phyloP scores from a whole-genome alignment of 2,113 vertebrate species.

The Corythornis madagascariensis region DNA sequence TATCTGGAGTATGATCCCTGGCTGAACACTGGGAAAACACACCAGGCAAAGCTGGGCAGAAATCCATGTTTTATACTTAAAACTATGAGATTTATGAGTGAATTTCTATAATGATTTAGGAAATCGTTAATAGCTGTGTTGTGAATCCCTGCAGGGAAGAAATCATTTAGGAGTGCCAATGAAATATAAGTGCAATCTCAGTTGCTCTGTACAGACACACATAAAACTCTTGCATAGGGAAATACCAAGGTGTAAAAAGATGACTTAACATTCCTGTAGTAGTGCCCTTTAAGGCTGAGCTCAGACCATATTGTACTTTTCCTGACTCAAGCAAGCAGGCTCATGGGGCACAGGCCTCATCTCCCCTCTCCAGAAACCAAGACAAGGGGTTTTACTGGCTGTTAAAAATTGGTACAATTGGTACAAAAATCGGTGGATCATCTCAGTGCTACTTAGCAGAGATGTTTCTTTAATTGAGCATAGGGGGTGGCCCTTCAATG shows the following conservation, averaged over 20 bases:
- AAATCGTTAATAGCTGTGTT: not conserved
- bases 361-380: not conserved
- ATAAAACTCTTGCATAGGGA: not conserved
- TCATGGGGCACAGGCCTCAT: not conserved
- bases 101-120: not conserved
- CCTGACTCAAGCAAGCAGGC: not conserved
- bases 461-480: slow-evolving; percentile 16
- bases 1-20: not conserved
- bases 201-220: not conserved
- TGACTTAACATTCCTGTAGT: not conserved
- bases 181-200: not conserved
- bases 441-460: not conserved
- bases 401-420: not conserved
- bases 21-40: not conserved
- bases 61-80: not conserved
- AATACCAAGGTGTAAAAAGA: not conserved
- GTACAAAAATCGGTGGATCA: not conserved
- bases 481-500: not conserved
- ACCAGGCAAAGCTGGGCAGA: not conserved
- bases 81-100: not conserved
- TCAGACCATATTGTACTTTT: not conserved
- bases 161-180: not conserved
- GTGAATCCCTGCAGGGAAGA: not conserved
- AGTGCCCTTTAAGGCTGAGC: not conserved
- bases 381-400: slow-evolving; percentile 5